phyloP scores from a whole-genome alignment of 2,888 invertebrate species.

The Biston betularia region DNA sequence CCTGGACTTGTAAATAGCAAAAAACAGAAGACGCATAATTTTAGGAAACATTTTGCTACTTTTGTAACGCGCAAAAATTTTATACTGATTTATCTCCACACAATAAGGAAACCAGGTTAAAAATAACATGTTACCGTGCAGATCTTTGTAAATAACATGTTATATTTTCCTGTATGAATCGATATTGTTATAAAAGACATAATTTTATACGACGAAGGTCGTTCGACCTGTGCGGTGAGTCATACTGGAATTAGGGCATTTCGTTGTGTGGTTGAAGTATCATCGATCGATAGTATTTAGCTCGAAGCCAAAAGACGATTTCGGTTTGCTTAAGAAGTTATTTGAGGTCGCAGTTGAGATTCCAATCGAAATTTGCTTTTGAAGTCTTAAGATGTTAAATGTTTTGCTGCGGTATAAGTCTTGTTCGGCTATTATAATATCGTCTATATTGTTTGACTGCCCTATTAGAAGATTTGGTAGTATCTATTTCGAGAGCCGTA shows the following conservation, averaged over 20 bases:
- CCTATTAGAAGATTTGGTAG: too few relatives aligned
- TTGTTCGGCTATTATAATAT: too few relatives aligned
- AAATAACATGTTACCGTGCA: conserved; percentile 43
- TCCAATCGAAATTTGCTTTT: background rate
- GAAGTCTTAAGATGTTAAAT: conserved; percentile 1
- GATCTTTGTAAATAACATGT: conserved; percentile 48
- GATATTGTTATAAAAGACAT: conserved; percentile 73
- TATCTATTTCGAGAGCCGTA: too few relatives aligned
- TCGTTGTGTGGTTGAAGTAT: conserved; percentile 50
- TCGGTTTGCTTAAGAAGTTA: conserved; percentile 22
- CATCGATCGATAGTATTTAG: conserved; percentile 38
- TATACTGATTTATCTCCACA: conserved; percentile 1
- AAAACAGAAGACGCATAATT: conserved; percentile 4
- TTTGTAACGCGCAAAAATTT: conserved; percentile 2
- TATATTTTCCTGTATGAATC: conserved; percentile 62
- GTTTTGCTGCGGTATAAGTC: background rate
- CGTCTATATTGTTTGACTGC: too few relatives aligned
- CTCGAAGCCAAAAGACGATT: conserved; percentile 26
- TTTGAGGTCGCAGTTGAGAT: background rate
- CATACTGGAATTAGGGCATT: conserved; percentile 71
- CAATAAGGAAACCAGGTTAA: conserved; percentile 18
- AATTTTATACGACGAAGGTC: conserved; percentile 74
- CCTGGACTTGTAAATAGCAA: conserved; percentile 15
- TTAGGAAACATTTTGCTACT: conserved; percentile 13
- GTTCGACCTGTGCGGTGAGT: conserved; percentile 60